These are phyloP conservation scores for Chiloscyllium plagiosum DNA, from an alignment of 2,113 vertebrate genomes.

Conservation along the genomic window DNA sequence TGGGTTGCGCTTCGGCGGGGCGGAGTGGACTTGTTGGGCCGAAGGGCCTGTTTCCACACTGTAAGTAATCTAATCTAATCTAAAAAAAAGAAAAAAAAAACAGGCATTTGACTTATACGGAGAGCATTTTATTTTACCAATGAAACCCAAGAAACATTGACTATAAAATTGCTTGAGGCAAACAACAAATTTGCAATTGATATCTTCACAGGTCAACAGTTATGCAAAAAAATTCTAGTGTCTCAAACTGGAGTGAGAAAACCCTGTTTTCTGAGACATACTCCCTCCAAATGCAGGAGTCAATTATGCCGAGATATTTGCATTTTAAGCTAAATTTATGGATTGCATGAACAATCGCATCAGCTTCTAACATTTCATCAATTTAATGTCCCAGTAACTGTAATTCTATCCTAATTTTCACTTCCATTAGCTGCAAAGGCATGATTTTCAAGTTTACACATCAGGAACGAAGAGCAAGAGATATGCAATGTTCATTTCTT, in stretches of 20 bases:
- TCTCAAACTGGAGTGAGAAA: neutral
- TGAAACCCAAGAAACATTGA: neutral
- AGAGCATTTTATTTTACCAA: neutral
- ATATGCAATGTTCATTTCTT: neutral
- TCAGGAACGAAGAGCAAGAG: neutral
- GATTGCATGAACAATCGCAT: neutral
- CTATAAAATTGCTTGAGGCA: neutral
- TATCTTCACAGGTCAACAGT: neutral
- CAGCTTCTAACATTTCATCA: neutral
- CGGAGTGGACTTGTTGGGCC: too few species aligned
- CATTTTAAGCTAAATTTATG: neutral
- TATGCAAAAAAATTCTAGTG: neutral
- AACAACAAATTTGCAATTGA: neutral
- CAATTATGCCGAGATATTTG: neutral
- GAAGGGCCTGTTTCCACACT: too few species aligned
- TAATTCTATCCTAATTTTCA: neutral
- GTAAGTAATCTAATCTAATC: too few species aligned
- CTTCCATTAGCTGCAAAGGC: neutral
- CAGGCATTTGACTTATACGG: neutral
- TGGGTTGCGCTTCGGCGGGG: too few species aligned
- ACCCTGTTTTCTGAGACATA: neutral
- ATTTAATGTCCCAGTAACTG: neutral
- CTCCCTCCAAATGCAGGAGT: neutral
- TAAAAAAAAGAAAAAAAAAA: neutral
- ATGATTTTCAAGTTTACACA: neutral